Percentiles rank a stretch among this genome's conserved stretches.
Evolutionary conservation across 2,797 vertebrate species (phyloP).

Genomic region (Silurus lanzhouensis): DNA sequence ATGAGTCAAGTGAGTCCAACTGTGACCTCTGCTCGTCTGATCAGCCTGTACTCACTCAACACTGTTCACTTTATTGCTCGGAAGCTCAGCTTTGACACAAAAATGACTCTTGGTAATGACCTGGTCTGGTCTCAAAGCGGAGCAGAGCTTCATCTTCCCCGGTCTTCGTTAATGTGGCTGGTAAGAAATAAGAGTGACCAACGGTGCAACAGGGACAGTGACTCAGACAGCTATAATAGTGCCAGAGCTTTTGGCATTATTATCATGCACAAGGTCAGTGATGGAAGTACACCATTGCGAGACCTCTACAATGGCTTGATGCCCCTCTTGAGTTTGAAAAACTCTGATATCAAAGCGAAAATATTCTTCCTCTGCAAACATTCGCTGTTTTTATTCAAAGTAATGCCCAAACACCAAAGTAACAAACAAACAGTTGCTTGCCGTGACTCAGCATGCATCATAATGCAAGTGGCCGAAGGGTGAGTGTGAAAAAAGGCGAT

Average conservation of each 20-base stretch:
- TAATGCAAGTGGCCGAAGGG: constrained; percentile 41
- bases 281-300: background rate
- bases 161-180: constrained; percentile 18
- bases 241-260: constrained; percentile 4
- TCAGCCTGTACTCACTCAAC: background rate
- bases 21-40: constrained; percentile 40
- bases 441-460: constrained; percentile 54
- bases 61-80: constrained; percentile 1
- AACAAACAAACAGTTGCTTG: constrained; percentile 38
- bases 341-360: background rate
- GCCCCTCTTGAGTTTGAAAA: background rate
- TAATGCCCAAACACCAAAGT: constrained; percentile 23
- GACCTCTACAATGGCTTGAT: background rate
- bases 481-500: constrained; percentile 28
- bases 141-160: background rate
- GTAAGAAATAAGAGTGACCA: constrained; percentile 16
- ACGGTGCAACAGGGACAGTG: constrained; percentile 8
- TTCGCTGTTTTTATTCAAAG: constrained; percentile 1
- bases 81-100: background rate
- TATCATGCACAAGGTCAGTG: constrained; percentile 6
- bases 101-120: constrained; percentile 34
- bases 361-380: background rate
- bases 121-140: background rate
- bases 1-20: constrained; percentile 43
- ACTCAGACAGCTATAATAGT: constrained; percentile 27